These are phyloP conservation scores for Venustoraphidia nigricollis DNA, from an alignment of 2,888 invertebrate genomes.

Conservation along the genomic window DNA sequence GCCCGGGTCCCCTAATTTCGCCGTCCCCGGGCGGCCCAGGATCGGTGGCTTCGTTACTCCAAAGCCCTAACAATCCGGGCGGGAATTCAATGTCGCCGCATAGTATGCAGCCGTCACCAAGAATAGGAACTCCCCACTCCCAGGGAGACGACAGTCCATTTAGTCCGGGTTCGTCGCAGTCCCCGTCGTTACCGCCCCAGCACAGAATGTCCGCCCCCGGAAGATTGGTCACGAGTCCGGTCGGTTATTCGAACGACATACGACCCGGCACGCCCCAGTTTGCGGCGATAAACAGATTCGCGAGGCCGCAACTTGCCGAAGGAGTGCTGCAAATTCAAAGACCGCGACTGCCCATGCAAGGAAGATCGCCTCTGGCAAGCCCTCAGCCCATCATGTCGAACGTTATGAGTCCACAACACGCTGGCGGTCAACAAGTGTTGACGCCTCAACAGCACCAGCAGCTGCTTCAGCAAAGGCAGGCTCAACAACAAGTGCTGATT, in stretches of 20 bases:
- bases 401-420: constrained; percentile 17
- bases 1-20: constrained; percentile 38
- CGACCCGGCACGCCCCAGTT: constrained; percentile 18
- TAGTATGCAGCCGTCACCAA: constrained; percentile 37
- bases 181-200: constrained; percentile 35
- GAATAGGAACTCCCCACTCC: constrained; percentile 45
- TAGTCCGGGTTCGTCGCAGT: constrained; percentile 37
- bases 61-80: constrained; percentile 32
- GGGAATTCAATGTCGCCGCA: constrained; percentile 35
- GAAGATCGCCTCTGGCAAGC: constrained; percentile 31
- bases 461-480: constrained; percentile 10
- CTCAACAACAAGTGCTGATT: constrained; percentile 1
- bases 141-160: constrained; percentile 42
- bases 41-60: constrained; percentile 27
- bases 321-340: constrained; percentile 20
- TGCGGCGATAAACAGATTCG: constrained; percentile 23
- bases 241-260: constrained; percentile 18
- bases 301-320: constrained; percentile 24
- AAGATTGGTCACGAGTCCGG: constrained; percentile 37
- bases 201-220: constrained; percentile 26
- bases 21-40: constrained; percentile 28
- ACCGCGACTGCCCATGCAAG: constrained; percentile 24
- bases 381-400: constrained; percentile 33
- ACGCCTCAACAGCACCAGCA: constrained; percentile 23
- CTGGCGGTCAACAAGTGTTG: constrained; percentile 16